Evolutionary conservation across 2,113 vertebrate species (phyloP).

Genomic region (Willisornis vidua): DNA sequence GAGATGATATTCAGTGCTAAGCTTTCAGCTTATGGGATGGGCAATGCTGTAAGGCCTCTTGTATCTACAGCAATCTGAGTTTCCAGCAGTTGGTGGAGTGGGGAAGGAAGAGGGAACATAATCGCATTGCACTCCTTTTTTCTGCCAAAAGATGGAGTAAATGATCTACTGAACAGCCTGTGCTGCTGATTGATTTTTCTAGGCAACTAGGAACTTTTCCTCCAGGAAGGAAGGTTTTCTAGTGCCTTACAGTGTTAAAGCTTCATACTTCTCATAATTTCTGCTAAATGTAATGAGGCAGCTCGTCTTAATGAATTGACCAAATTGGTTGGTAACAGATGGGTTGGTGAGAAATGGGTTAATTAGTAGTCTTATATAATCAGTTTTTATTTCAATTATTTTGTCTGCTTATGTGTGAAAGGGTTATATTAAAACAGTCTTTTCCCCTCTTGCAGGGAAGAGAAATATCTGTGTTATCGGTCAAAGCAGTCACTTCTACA

Average conservation of each 20-base stretch:
- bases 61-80: rapidly evolving
- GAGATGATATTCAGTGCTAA: neutral
- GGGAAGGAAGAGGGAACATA: neutral
- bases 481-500: neutral
- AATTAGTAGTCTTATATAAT: neutral
- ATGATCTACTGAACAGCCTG: slow-evolving; percentile 6
- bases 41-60: neutral
- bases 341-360: slow-evolving; percentile 59
- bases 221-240: neutral
- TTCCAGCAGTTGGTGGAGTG: neutral
- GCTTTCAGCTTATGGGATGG: neutral
- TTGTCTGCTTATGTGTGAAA: slow-evolving; percentile 13
- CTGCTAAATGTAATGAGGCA: slow-evolving; percentile 24
- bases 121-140: slow-evolving; percentile 3
- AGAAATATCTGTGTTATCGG: neutral
- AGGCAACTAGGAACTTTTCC: neutral
- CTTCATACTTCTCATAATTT: neutral
- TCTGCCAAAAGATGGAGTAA: slow-evolving; percentile 54
- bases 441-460: neutral
- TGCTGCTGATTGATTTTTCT: neutral
- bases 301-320: slow-evolving; percentile 27
- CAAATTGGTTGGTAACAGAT: slow-evolving; percentile 32
- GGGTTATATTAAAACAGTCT: neutral
- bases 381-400: slow-evolving; percentile 46
- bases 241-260: neutral